Percentiles rank a stretch among this genome's conserved stretches.
phyloP scores from a whole-genome alignment of 2,888 invertebrate genomes.

The Sinohyriopsis cumingii region DNA sequence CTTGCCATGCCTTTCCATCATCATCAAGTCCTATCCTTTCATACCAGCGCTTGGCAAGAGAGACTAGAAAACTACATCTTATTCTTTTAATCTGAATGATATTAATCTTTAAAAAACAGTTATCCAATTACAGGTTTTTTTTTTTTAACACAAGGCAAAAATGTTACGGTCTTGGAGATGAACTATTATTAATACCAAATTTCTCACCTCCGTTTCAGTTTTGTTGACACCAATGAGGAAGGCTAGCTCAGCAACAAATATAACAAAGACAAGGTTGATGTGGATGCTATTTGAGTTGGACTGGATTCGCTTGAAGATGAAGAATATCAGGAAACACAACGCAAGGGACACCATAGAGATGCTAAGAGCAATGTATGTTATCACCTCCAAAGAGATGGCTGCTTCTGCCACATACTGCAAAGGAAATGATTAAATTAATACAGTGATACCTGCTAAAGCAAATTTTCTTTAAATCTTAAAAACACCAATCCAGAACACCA shows the following conservation, averaged over 20 bases:
- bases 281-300: conserved; percentile 93
- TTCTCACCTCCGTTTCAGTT: conserved; percentile 82
- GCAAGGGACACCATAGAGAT: conserved; percentile 87
- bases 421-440: conserved; percentile 2
- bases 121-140: too few species aligned
- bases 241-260: conserved; percentile 88
- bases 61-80: too few species aligned
- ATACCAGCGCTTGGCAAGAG: too few species aligned
- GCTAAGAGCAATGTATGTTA: conserved; percentile 91
- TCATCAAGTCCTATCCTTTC: too few species aligned
- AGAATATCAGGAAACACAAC: conserved; percentile 85
- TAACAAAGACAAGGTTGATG: conserved; percentile 92
- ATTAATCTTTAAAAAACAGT: too few species aligned
- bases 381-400: conserved; percentile 48
- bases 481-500: not conserved
- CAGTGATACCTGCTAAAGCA: not conserved
- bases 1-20: too few species aligned
- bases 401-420: conserved; percentile 54
- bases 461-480: not conserved
- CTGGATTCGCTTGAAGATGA: conserved; percentile 76
- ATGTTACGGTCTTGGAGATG: too few species aligned
- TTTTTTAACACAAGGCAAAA: too few species aligned
- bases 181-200: not conserved
- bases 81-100: too few species aligned
- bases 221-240: conserved; percentile 91